These are phyloP conservation scores for Chlamydotis undulata DNA, from an alignment of 2,113 vertebrate species.

Conservation along the genomic window DNA sequence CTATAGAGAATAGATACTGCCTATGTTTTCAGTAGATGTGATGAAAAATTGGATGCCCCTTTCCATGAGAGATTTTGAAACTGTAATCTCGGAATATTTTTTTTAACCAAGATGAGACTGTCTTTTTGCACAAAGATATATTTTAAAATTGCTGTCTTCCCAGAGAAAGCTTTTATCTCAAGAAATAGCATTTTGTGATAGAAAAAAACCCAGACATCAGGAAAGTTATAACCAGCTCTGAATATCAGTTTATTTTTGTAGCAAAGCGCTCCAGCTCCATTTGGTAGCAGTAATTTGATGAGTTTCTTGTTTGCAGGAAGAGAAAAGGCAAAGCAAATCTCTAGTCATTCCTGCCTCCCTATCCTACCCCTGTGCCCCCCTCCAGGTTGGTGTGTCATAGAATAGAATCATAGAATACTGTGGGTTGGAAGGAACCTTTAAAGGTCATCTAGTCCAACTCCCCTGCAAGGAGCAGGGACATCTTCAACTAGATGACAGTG, in stretches of 20 bases:
- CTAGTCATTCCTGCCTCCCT: background rate
- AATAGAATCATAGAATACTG: too few relatives aligned
- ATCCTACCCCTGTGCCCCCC: background rate
- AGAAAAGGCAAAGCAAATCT: background rate
- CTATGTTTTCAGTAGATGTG: background rate
- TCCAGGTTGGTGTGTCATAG: fast-evolving
- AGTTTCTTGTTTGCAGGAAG: background rate
- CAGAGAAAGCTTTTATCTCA: conserved; percentile 9
- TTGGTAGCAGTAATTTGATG: background rate
- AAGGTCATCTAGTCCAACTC: too few relatives aligned
- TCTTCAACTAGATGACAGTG: too few relatives aligned
- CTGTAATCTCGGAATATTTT: background rate
- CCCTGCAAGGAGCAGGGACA: too few relatives aligned
- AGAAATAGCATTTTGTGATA: background rate
- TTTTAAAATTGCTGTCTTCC: conserved; percentile 32
- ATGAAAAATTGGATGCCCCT: background rate
- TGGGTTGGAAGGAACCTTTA: too few relatives aligned
- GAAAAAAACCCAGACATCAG: background rate
- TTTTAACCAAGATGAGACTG: background rate
- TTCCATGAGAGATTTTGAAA: background rate
- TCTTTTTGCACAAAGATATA: background rate
- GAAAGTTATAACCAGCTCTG: background rate
- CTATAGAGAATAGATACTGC: background rate
- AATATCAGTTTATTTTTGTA: background rate
- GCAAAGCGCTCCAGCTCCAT: background rate